Base-by-base conservation (phyloP, 2,113 vertebrate species). In the Narcine bancroftii region DNA sequence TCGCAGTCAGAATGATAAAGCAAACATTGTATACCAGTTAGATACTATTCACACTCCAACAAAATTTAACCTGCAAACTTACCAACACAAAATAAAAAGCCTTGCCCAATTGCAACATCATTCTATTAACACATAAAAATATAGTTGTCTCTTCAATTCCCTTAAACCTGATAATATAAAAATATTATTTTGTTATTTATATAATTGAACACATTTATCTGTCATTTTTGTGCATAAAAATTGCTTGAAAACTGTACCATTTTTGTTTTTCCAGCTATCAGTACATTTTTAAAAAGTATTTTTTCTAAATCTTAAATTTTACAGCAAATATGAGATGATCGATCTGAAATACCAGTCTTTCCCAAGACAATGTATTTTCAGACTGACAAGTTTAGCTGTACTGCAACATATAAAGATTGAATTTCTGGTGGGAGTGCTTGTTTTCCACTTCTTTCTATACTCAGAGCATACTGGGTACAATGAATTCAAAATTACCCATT, bases 61-160 rank as follows among this genome's bases (percentile, higher is more conserved):
- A 56, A 77, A 72, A 76, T 75, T 72, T 71, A 69, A 36, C 42
- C 13, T 60, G 24, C 29, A 47, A 19, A 96, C 98, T 95, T 96
- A 99, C 99, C 96, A 99, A 94, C 92, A 99, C 94, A 47, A 97
- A 95, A 2, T 96, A 97, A 93, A 99, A 96, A 93, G 98, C 92
- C 6, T 96, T 93, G 71, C 93, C 96, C 94, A 96, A 96, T 93
- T 94, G 95, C 94, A 95, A 95, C 99, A 99, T 99, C 92, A 79
- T 96, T 94, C 95, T 94, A 93, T 91, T 94, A 92, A 95, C 36
- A 29, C 42, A 91, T 56, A 17, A 87, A 69, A 91, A 69, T 69
- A 69, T 29, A 21, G n/a, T 6, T 9, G 33, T 17, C 33, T n/a
- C 47, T 87, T 63, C 50, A 60, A 87, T n/a, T 17, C 6, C 53